Conservation (phyloP, 2,888 invertebrate genomes). For the Scotopteryx bipunctaria region DNA sequence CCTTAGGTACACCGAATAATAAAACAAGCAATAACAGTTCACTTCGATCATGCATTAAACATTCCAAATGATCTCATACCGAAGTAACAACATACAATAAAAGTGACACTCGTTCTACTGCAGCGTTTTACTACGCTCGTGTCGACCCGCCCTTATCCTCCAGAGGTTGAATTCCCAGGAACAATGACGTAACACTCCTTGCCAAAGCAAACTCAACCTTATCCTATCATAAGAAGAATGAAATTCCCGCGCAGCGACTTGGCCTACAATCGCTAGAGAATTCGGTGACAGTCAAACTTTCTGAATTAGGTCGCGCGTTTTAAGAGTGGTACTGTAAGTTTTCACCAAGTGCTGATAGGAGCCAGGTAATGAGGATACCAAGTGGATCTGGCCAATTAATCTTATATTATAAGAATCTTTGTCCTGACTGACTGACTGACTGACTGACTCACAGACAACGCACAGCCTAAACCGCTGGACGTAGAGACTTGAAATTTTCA, state of each 20-base stretch:
- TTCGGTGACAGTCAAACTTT: conserved; percentile 54
- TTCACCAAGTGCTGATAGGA: conserved; percentile 12
- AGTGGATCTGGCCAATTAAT: too few relatives aligned
- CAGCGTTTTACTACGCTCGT: conserved; percentile 8
- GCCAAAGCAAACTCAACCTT: conserved; percentile 40
- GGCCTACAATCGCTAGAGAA: conserved; percentile 61
- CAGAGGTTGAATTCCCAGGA: conserved; percentile 42
- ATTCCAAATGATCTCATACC: neutral
- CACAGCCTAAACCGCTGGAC: too few relatives aligned
- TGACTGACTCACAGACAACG: too few relatives aligned
- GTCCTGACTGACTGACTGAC: too few relatives aligned
- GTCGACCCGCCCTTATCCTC: conserved; percentile 25
- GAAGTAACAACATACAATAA: neutral
- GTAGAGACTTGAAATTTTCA: too few relatives aligned
- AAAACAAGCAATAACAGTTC: neutral
- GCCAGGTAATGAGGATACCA: neutral
- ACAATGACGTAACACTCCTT: conserved; percentile 45
- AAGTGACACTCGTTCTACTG: conserved; percentile 3
- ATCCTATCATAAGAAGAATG: conserved; percentile 31
- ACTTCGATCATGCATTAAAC: neutral
- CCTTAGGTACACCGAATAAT: too few relatives aligned
- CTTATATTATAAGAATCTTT: too few relatives aligned
- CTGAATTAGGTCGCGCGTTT: conserved; percentile 61
- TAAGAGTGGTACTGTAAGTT: conserved; percentile 38
- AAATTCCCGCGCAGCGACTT: conserved; percentile 37